A percentile compares a stretch with the other conserved stretches of the same genome.
These are phyloP conservation scores for Oxygymnocypris stewartii DNA, from an alignment of 2,113 vertebrate species.

Conservation along the genomic window DNA sequence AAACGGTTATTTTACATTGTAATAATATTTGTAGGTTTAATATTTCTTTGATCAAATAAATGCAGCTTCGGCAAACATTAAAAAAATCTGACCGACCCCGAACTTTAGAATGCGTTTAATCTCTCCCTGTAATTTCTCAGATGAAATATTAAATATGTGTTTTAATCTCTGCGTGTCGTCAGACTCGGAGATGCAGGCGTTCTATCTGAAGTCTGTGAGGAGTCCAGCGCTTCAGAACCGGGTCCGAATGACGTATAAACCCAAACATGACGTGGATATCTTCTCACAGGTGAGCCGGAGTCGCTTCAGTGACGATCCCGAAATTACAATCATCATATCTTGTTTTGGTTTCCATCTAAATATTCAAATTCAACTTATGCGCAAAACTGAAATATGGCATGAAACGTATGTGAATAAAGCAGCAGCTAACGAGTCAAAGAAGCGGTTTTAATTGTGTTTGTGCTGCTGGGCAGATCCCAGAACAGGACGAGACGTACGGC, in stretches of 20 bases:
- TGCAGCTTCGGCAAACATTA: too few relatives aligned
- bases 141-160: not conserved
- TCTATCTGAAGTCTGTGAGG: constrained; percentile 88
- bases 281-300: constrained; percentile 87
- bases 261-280: constrained; percentile 63
- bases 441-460: not conserved
- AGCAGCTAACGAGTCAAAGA: too few relatives aligned
- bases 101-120: not conserved
- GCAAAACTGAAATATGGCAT: too few relatives aligned
- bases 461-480: constrained; percentile 79
- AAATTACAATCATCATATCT: not conserved
- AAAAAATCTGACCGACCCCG: too few relatives aligned
- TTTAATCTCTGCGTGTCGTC: constrained; percentile 1
- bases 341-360: not conserved
- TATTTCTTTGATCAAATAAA: not conserved
- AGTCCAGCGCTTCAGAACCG: constrained; percentile 79
- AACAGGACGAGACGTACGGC: constrained; percentile 83
- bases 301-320: not conserved
- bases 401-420: too few relatives aligned
- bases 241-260: constrained; percentile 75
- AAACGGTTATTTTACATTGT: rapidly evolving
- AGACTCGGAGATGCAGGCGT: constrained; percentile 87
- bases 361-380: too few relatives aligned
- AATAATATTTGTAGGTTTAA: not conserved
- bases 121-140: not conserved